Conservation (phyloP, 2,888 invertebrate species). For the Pollenia griseotomentosa region DNA sequence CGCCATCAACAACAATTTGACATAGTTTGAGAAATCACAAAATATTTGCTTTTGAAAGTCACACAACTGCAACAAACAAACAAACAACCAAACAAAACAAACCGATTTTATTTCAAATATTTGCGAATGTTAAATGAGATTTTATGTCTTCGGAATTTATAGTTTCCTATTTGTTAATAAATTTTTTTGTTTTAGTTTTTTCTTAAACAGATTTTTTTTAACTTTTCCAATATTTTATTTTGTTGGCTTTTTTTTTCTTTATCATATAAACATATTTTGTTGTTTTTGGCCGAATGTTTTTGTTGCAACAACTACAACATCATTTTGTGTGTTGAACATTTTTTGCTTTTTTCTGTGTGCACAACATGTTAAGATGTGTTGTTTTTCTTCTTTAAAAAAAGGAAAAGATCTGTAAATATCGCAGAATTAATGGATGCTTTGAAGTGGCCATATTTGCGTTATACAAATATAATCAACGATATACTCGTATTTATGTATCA, state of each 20-base stretch:
- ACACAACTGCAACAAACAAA: neutral
- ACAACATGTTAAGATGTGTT: conserved; percentile 58
- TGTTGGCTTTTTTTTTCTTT: conserved; percentile 24
- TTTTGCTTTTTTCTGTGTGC: conserved; percentile 24
- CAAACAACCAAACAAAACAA: neutral
- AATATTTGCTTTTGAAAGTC: conserved; percentile 10
- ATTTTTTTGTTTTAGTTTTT: conserved; percentile 43
- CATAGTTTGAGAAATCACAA: conserved; percentile 35
- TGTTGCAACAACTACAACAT: conserved; percentile 54
- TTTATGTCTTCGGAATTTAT: conserved; percentile 39
- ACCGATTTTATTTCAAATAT: conserved; percentile 29
- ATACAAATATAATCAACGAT: too few species aligned
- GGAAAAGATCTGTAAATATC: conserved; percentile 19
- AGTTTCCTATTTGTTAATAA: conserved; percentile 53
- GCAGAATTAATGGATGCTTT: conserved; percentile 2
- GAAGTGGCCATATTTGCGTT: conserved; percentile 14
- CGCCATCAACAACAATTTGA: conserved; percentile 29
- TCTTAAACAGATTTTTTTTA: neutral
- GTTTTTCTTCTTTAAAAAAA: neutral
- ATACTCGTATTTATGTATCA: too few species aligned
- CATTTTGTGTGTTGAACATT: conserved; percentile 42
- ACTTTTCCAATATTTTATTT: conserved; percentile 10
- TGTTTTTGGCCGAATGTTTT: conserved; percentile 38
- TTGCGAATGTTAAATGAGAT: conserved; percentile 29
- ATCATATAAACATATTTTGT: conserved; percentile 55